Conservation (phyloP, 2,888 invertebrate genomes). For the Lissocephala sabroskyi region DNA sequence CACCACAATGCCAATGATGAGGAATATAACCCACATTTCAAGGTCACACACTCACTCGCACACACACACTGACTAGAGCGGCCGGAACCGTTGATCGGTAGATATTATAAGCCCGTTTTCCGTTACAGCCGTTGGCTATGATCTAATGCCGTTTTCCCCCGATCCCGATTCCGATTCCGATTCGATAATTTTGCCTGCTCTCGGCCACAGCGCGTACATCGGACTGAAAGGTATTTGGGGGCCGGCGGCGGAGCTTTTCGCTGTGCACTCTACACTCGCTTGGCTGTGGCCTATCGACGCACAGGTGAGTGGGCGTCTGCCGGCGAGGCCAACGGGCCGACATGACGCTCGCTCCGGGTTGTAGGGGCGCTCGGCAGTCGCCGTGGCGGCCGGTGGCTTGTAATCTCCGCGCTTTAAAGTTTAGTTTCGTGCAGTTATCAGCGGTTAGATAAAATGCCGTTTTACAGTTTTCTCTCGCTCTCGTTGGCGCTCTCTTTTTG, state of each 20-base stretch:
- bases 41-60: no score
- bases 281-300: slow-evolving; percentile 33
- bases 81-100: neutral
- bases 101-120: slow-evolving; percentile 15
- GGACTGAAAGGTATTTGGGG: slow-evolving; percentile 51
- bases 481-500: no score
- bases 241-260: slow-evolving; percentile 41
- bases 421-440: slow-evolving; percentile 44
- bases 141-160: slow-evolving; percentile 41
- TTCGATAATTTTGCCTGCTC: slow-evolving; percentile 51
- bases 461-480: slow-evolving; percentile 4
- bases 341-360: no score
- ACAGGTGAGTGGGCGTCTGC: no score
- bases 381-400: no score
- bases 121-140: slow-evolving; percentile 22
- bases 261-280: slow-evolving; percentile 36
- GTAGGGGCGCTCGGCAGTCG: no score
- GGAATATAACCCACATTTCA: slow-evolving; percentile 60
- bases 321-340: no score
- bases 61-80: no score
- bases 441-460: slow-evolving; percentile 24
- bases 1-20: slow-evolving; percentile 53
- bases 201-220: slow-evolving; percentile 42
- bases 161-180: no score
- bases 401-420: slow-evolving; percentile 30